Evolutionary conservation across 2,888 invertebrate genomes (phyloP).

Genomic region (Cylloceria caligata): DNA sequence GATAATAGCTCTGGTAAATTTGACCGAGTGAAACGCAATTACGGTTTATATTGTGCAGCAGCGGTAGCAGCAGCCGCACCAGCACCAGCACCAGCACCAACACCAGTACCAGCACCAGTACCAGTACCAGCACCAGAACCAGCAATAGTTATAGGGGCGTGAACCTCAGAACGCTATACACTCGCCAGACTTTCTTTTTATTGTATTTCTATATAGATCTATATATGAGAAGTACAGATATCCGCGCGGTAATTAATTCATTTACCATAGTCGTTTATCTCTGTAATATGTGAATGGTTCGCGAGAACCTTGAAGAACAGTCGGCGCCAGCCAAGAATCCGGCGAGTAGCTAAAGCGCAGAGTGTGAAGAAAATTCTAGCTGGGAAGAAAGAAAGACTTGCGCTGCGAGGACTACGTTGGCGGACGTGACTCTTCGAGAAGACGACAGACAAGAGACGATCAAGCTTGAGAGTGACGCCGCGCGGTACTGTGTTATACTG

Average conservation of each 20-base stretch:
- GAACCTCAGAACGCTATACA: slow-evolving; percentile 53
- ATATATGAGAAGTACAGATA: slow-evolving; percentile 35
- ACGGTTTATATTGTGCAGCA: slow-evolving; percentile 71
- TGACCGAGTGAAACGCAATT: slow-evolving; percentile 68
- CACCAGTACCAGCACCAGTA: no score
- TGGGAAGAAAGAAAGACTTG: slow-evolving; percentile 41
- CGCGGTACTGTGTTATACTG: slow-evolving; percentile 30
- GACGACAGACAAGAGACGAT: slow-evolving; percentile 54
- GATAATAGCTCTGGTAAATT: slow-evolving; percentile 68
- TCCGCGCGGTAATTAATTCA: slow-evolving; percentile 52
- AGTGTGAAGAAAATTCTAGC: background rate
- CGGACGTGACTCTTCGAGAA: slow-evolving; percentile 60
- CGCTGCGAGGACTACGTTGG: slow-evolving; percentile 35
- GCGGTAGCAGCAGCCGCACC: no score
- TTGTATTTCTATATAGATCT: background rate
- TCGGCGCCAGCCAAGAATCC: slow-evolving; percentile 59
- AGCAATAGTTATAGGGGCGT: slow-evolving; percentile 49
- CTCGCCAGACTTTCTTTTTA: slow-evolving; percentile 30
- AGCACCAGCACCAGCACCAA: no score
- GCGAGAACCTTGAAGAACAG: slow-evolving; percentile 48
- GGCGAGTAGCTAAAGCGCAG: slow-evolving; percentile 15
- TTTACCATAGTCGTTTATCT: slow-evolving; percentile 52
- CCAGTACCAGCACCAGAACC: slow-evolving; percentile 31
- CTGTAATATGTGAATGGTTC: slow-evolving; percentile 49
- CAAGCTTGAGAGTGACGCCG: slow-evolving; percentile 70